phyloP scores from a whole-genome alignment of 64 coral and sea anemone genomes.

The Montipora sp. region DNA sequence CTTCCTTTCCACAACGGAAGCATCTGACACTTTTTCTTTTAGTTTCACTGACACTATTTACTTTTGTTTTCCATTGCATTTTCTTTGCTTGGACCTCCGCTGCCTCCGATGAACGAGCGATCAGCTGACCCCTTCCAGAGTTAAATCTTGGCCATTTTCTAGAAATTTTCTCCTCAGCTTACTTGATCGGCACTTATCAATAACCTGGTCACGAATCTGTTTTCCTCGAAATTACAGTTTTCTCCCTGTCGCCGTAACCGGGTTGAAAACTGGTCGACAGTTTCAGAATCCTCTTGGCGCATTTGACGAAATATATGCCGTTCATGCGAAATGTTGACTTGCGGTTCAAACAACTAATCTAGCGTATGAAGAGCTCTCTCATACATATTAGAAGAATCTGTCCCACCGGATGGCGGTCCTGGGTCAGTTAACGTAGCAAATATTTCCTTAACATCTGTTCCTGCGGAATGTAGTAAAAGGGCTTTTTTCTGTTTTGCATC shows the following conservation, averaged over 20 bases:
- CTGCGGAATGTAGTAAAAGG: conserved; percentile 23
- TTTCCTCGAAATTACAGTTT: neutral
- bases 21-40: neutral
- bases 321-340: neutral
- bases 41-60: neutral
- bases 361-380: conserved; percentile 18
- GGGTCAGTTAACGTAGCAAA: neutral
- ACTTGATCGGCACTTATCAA: neutral
- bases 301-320: no score
- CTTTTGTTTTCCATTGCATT: neutral
- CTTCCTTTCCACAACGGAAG: conserved; percentile 29
- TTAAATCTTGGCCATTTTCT: neutral
- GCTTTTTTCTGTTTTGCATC: conserved; percentile 53
- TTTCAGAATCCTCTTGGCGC: no score
- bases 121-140: neutral
- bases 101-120: neutral
- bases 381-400: neutral
- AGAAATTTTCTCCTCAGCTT: neutral
- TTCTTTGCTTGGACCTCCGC: neutral
- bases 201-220: conserved; percentile 14
- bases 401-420: neutral
- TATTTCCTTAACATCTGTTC: conserved; percentile 41
- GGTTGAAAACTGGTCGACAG: no score
- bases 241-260: no score
- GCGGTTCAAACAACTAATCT: neutral